These are phyloP conservation scores for Melolontha melolontha DNA, from an alignment of 2,888 invertebrate genomes.

Conservation along the genomic window DNA sequence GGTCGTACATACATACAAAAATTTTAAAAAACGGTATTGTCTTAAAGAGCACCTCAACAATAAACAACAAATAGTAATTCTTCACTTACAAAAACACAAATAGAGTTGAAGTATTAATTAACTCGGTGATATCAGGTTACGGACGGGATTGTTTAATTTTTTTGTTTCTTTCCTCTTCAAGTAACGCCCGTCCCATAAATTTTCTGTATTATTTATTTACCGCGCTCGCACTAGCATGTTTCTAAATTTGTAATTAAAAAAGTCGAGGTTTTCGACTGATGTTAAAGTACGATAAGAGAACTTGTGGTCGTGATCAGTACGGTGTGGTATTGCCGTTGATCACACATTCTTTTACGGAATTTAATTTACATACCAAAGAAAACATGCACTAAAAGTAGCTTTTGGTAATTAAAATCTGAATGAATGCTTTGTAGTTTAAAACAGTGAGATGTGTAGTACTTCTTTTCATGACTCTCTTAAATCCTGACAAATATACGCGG, in stretches of 20 bases:
- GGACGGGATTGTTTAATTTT: constrained; percentile 39
- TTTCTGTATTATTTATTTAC: constrained; percentile 42
- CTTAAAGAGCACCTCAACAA: no score
- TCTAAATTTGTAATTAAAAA: constrained; percentile 41
- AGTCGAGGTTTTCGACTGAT: constrained; percentile 37
- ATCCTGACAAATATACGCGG: no score
- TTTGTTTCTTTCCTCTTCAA: constrained; percentile 18
- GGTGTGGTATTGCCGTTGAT: constrained; percentile 34
- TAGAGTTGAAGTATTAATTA: constrained; percentile 42
- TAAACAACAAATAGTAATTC: constrained; percentile 18
- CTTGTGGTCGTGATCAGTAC: constrained; percentile 30
- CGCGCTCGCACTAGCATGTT: constrained; percentile 31
- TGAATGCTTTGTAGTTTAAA: constrained; percentile 34
- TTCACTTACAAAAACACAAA: constrained; percentile 26
- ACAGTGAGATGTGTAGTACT: neutral
- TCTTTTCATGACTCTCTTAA: no score
- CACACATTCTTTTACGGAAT: constrained; percentile 37
- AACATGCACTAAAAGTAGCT: constrained; percentile 37
- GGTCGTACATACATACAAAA: no score
- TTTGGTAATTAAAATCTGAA: constrained; percentile 38
- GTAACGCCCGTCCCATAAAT: constrained; percentile 41
- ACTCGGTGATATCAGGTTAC: constrained; percentile 39
- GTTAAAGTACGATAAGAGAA: constrained; percentile 28
- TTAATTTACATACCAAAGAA: constrained; percentile 36
- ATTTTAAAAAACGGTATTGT: no score